A percentile compares a stretch with the other conserved stretches of the same genome.
Evolutionary conservation across 2,113 vertebrate genomes (phyloP).

Genomic region (Tamias sibiricus): DNA sequence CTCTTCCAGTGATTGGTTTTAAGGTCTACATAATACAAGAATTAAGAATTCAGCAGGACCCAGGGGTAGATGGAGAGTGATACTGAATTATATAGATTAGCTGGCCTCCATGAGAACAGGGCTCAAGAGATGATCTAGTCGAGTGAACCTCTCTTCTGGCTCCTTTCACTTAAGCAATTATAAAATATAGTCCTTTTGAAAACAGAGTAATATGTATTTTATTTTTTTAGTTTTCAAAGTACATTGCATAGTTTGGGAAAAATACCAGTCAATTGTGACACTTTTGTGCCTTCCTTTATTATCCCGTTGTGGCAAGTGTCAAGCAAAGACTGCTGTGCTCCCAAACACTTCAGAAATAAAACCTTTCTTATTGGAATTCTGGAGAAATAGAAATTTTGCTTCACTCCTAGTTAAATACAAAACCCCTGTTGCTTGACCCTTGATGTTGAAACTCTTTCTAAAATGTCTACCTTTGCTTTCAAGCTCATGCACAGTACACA

Average conservation of each 20-base stretch:
- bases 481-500: neutral
- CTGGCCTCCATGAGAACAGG: neutral
- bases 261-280: conserved; percentile 17
- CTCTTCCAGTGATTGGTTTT: conserved; percentile 51
- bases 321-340: neutral
- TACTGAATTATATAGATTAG: conserved; percentile 1
- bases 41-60: conserved; percentile 14
- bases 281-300: conserved; percentile 59
- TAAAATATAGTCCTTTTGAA: conserved; percentile 55
- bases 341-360: conserved; percentile 48
- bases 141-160: neutral
- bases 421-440: conserved; percentile 35
- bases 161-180: conserved; percentile 51
- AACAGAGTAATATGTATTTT: conserved; percentile 5
- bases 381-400: conserved; percentile 45
- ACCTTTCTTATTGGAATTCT: conserved; percentile 61
- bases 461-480: conserved; percentile 53
- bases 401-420: conserved; percentile 62
- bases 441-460: conserved; percentile 47
- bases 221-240: conserved; percentile 49
- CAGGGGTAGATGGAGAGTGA: neutral
- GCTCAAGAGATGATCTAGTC: neutral
- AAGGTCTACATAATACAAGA: conserved; percentile 46
- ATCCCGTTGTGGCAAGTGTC: conserved; percentile 22
- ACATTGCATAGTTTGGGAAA: conserved; percentile 18